These are phyloP conservation scores for Congeria kusceri DNA, from an alignment of 2,888 invertebrate genomes.

Conservation along the genomic window DNA sequence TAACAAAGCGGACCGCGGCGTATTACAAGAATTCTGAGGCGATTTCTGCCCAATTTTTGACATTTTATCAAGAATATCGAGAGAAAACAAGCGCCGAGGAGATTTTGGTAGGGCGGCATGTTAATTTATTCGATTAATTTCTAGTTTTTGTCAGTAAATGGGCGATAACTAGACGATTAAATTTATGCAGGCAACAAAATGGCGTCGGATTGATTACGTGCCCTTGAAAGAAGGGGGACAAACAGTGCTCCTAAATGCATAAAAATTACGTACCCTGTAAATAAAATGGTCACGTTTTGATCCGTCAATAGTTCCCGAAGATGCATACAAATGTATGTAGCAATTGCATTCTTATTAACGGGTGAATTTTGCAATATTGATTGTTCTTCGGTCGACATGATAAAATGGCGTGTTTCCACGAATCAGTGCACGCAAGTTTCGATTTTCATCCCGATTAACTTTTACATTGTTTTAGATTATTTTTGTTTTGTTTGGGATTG, in stretches of 20 bases:
- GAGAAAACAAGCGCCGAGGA: background rate
- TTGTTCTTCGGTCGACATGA: too few species aligned
- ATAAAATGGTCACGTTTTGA: slow-evolving; percentile 38
- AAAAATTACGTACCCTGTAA: slow-evolving; percentile 67
- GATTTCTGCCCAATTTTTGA: background rate
- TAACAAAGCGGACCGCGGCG: slow-evolving; percentile 53
- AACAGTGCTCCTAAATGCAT: slow-evolving; percentile 62
- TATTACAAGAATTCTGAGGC: slow-evolving; percentile 13
- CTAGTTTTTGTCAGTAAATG: slow-evolving; percentile 48
- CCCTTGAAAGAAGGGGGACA: slow-evolving; percentile 71
- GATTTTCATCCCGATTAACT: too few species aligned
- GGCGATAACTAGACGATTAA: slow-evolving; percentile 57
- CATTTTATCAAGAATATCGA: background rate
- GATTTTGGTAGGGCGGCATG: slow-evolving; percentile 28
- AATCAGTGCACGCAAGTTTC: background rate
- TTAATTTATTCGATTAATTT: background rate
- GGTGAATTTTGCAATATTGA: background rate
- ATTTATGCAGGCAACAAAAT: slow-evolving; percentile 49
- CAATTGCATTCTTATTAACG: slow-evolving; percentile 28
- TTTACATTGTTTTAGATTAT: too few species aligned
- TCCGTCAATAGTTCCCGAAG: slow-evolving; percentile 8
- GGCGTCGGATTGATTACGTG: slow-evolving; percentile 63
- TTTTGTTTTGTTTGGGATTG: too few species aligned
- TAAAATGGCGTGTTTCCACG: slow-evolving; percentile 6
- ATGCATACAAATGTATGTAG: slow-evolving; percentile 33